phyloP scores from a whole-genome alignment of 2,113 vertebrate genomes.

The Peucedramus taeniatus region DNA sequence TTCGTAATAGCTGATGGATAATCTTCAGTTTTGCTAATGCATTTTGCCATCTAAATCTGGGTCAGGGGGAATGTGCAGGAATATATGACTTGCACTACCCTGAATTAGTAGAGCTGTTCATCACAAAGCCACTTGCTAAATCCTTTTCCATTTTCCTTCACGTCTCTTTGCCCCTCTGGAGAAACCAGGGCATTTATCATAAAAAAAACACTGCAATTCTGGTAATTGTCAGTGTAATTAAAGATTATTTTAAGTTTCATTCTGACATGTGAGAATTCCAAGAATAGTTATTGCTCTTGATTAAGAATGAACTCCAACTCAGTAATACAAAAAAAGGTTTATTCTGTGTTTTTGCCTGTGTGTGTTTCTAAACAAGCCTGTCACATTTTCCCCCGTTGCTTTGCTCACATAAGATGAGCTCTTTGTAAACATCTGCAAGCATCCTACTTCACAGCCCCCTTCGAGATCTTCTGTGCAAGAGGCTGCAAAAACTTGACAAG shows the following conservation, averaged over 20 bases:
- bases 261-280: background rate
- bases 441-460: background rate
- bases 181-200: background rate
- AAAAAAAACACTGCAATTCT: background rate
- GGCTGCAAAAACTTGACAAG: background rate
- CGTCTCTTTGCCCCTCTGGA: background rate
- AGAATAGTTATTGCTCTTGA: background rate
- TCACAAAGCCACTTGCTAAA: background rate
- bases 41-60: background rate
- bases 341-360: background rate
- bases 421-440: constrained; percentile 5
- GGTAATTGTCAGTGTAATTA: background rate
- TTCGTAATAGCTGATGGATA: constrained; percentile 10
- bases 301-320: background rate
- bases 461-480: background rate
- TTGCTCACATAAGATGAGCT: background rate
- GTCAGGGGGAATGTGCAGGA: background rate
- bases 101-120: background rate
- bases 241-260: background rate
- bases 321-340: background rate
- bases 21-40: background rate
- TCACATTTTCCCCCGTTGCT: background rate
- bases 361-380: background rate
- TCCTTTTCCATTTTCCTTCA: background rate
- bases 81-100: background rate